Conservation (phyloP, 1,140 invertebrate genomes). For the Stenopsyche tienmushanensis region DNA sequence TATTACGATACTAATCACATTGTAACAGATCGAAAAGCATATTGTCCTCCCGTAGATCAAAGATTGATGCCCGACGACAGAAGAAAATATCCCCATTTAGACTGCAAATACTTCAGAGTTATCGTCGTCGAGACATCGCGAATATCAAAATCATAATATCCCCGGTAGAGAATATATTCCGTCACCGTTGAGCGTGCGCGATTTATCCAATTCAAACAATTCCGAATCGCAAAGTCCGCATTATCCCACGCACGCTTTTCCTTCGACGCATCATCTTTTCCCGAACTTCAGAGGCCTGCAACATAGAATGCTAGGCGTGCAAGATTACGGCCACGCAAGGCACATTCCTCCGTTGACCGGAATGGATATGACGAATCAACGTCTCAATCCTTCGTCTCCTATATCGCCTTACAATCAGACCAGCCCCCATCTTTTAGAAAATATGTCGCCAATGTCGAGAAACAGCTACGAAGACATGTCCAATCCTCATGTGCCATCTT, state of each 20-base stretch:
- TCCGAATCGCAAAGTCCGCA: slow-evolving; percentile 16
- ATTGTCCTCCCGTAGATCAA: slow-evolving; percentile 5
- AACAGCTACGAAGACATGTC: slow-evolving; percentile 32
- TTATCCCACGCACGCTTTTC: slow-evolving; percentile 16
- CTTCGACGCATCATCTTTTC: slow-evolving; percentile 28
- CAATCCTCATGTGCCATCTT: not conserved
- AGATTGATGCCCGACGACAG: slow-evolving; percentile 24
- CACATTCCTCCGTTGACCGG: slow-evolving; percentile 1
- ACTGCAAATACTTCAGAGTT: not conserved
- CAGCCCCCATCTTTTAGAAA: slow-evolving; percentile 21
- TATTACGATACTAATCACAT: slow-evolving; percentile 16
- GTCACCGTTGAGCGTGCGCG: slow-evolving; percentile 16
- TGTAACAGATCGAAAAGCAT: not conserved
- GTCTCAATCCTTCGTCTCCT: slow-evolving; percentile 29
- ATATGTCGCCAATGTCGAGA: slow-evolving; percentile 26
- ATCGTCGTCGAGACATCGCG: slow-evolving; percentile 9
- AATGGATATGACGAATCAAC: slow-evolving; percentile 34
- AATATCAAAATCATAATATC: slow-evolving; percentile 23
- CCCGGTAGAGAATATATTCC: slow-evolving; percentile 15
- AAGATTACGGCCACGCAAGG: slow-evolving; percentile 21
- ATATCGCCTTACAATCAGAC: slow-evolving; percentile 27
- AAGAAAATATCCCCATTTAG: slow-evolving; percentile 34
- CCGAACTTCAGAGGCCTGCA: slow-evolving; percentile 32
- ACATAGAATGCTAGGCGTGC: slow-evolving; percentile 25
- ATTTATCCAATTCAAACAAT: slow-evolving; percentile 26